Percentiles rank a stretch among this genome's conserved stretches.
These are phyloP conservation scores for Venturia canescens DNA, from an alignment of 1,140 invertebrate genomes.

Conservation along the genomic window DNA sequence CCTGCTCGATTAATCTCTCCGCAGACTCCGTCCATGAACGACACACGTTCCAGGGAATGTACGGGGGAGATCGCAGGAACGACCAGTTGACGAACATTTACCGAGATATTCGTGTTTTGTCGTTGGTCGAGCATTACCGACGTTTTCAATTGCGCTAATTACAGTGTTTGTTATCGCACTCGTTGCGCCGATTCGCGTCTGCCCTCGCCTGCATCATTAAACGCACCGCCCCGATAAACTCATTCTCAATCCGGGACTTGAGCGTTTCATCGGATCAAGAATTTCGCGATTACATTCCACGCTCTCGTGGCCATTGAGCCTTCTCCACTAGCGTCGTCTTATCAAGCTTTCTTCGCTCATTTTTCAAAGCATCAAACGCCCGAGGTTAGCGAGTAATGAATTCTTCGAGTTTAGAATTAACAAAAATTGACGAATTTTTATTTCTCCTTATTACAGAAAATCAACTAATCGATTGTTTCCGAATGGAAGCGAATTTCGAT, in stretches of 20 bases:
- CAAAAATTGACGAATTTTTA: too few species aligned
- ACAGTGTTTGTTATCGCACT: conserved; percentile 59
- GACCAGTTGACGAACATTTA: conserved; percentile 13
- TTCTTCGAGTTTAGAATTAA: too few species aligned
- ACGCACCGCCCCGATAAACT: conserved; percentile 54
- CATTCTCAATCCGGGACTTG: conserved; percentile 43
- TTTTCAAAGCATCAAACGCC: too few species aligned
- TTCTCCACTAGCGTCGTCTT: too few species aligned
- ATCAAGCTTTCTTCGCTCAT: too few species aligned
- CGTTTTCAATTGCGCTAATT: conserved; percentile 43
- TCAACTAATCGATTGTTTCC: too few species aligned
- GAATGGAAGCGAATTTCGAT: too few species aligned
- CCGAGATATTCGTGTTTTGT: conserved; percentile 8
- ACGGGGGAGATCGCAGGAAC: not conserved
- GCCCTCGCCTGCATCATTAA: conserved; percentile 51
- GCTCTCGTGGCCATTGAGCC: too few species aligned
- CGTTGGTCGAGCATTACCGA: not conserved
- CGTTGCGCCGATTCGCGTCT: conserved; percentile 62
- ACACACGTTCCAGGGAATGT: not conserved
- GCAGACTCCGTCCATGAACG: not conserved
- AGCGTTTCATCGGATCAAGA: not conserved
- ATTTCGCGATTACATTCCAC: not conserved
- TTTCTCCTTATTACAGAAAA: too few species aligned
- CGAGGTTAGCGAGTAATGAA: too few species aligned
- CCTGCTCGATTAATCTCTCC: not conserved